phyloP scores from a whole-genome alignment of 2,113 vertebrate genomes.

The Isichthys henryi region DNA sequence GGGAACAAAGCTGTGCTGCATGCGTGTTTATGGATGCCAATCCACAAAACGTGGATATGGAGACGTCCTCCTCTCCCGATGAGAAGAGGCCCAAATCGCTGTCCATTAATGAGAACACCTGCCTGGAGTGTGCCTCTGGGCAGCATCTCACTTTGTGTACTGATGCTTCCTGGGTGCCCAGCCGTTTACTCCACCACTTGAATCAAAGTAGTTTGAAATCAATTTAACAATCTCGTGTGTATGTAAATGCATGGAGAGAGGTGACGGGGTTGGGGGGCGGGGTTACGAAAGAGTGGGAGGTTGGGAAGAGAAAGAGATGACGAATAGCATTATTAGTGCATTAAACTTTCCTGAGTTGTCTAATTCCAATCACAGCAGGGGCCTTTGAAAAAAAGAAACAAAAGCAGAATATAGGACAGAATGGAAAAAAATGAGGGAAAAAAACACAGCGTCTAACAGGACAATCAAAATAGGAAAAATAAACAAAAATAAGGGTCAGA shows the following conservation, averaged over 20 bases:
- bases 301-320: slow-evolving; percentile 20
- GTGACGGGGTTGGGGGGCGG: neutral
- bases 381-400: slow-evolving; percentile 1
- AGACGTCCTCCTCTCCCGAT: neutral
- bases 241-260: slow-evolving; percentile 48
- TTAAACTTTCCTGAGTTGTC: slow-evolving; percentile 48
- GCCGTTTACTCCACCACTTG: slow-evolving; percentile 55
- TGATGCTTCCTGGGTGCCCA: slow-evolving; percentile 31
- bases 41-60: slow-evolving; percentile 41
- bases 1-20: slow-evolving; percentile 50
- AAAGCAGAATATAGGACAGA: neutral
- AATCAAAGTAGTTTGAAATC: slow-evolving; percentile 63
- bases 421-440: neutral
- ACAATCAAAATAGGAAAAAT: neutral
- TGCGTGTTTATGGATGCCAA: slow-evolving; percentile 15
- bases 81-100: slow-evolving; percentile 44
- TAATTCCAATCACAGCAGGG: slow-evolving; percentile 43
- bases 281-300: slow-evolving; percentile 15
- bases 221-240: slow-evolving; percentile 51
- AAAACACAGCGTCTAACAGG: neutral
- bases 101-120: slow-evolving; percentile 62
- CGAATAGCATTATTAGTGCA: slow-evolving; percentile 37
- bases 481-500: slow-evolving; percentile 4
- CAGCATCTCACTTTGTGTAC: slow-evolving; percentile 44
- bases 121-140: slow-evolving; percentile 47